Conservation (phyloP, 2,888 invertebrate genomes). For the Anoplius nigerrimus region DNA sequence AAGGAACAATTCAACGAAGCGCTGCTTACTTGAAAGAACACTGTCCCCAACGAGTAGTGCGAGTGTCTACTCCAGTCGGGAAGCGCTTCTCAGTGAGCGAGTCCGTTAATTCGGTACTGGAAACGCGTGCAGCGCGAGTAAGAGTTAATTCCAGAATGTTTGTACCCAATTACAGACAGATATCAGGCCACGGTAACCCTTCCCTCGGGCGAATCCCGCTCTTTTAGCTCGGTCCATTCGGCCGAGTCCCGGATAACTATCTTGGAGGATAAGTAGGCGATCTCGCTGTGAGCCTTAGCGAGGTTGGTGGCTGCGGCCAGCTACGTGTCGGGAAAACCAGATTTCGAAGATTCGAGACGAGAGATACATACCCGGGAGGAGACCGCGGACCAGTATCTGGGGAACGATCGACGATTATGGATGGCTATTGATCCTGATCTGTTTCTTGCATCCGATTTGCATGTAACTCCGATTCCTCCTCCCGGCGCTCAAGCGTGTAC, state of each 20-base stretch:
- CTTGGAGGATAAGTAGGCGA: slow-evolving; percentile 9
- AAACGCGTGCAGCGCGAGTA: not conserved
- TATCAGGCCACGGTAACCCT: too few species aligned
- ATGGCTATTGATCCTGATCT: slow-evolving; percentile 49
- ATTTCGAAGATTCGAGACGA: slow-evolving; percentile 32
- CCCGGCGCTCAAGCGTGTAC: slow-evolving; percentile 16
- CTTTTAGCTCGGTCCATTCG: not conserved
- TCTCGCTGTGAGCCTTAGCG: slow-evolving; percentile 4
- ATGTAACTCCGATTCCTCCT: slow-evolving; percentile 35
- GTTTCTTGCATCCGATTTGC: slow-evolving; percentile 53
- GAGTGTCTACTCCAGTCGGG: too few species aligned
- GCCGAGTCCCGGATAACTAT: slow-evolving; percentile 24
- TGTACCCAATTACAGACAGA: too few species aligned
- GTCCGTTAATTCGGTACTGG: not conserved
- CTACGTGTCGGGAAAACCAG: slow-evolving; percentile 9
- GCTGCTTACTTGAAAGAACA: too few species aligned
- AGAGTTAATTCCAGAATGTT: too few species aligned
- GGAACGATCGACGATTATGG: slow-evolving; percentile 38
- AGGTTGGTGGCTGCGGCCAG: not conserved
- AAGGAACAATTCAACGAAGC: too few species aligned
- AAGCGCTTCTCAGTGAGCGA: too few species aligned
- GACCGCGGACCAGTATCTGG: slow-evolving; percentile 17
- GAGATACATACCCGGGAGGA: slow-evolving; percentile 4
- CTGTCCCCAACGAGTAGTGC: too few species aligned
- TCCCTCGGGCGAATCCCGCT: not conserved